Conservation (phyloP, 2,113 vertebrate species). For the Pagrus major region DNA sequence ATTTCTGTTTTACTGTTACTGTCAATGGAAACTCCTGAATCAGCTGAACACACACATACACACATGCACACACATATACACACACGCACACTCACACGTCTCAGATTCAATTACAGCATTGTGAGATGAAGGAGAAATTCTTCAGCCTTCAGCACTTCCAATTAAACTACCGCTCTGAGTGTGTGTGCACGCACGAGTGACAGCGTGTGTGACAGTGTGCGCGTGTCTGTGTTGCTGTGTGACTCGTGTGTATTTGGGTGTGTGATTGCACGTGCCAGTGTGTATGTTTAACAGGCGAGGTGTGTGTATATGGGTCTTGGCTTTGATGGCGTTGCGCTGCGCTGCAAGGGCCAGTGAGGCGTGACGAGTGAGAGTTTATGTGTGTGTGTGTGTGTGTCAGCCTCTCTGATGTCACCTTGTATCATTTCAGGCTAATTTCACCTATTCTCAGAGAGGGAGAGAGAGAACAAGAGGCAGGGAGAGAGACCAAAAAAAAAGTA, state of each 20-base stretch:
- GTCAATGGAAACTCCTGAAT: constrained; percentile 80
- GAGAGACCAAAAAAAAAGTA: constrained; percentile 60
- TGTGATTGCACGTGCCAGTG: constrained; percentile 47
- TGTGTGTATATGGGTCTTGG: constrained; percentile 69
- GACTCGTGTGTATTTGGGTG: constrained; percentile 48
- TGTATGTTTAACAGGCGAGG: constrained; percentile 76
- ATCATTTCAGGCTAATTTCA: constrained; percentile 84
- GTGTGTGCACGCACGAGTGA: constrained; percentile 36
- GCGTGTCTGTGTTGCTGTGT: constrained; percentile 13
- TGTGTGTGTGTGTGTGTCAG: constrained; percentile 45
- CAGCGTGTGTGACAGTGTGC: background rate
- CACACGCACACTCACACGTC: constrained; percentile 50
- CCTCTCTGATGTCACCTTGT: constrained; percentile 82
- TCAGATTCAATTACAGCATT: constrained; percentile 83
- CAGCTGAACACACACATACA: constrained; percentile 65
- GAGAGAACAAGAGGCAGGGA: constrained; percentile 53
- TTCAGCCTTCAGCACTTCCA: constrained; percentile 84
- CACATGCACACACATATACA: constrained; percentile 42
- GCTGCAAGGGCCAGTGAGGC: constrained; percentile 74
- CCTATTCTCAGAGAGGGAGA: constrained; percentile 71
- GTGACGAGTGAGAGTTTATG: constrained; percentile 48
- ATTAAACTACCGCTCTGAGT: constrained; percentile 76
- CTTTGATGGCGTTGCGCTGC: constrained; percentile 76
- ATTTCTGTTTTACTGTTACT: constrained; percentile 79
- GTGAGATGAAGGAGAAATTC: constrained; percentile 84